phyloP scores from a whole-genome alignment of 2,797 vertebrate species.

The Cephalopachus bancanus region DNA sequence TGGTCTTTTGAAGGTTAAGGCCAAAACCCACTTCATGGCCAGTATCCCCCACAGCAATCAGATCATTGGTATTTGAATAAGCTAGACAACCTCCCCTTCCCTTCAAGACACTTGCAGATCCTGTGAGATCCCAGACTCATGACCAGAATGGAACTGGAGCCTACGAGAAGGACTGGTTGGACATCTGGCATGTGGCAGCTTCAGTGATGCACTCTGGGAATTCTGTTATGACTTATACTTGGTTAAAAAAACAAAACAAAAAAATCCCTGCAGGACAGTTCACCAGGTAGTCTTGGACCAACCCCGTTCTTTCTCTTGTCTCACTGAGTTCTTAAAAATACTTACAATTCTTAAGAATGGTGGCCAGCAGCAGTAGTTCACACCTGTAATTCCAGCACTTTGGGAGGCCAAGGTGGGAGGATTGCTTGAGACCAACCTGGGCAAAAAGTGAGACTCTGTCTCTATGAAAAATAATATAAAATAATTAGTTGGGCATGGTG shows the following conservation, averaged over 20 bases:
- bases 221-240: not conserved
- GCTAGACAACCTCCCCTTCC: not conserved
- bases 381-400: too few species aligned
- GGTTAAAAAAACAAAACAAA: not conserved
- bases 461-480: too few species aligned
- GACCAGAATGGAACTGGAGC: not conserved
- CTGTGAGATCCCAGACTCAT: not conserved
- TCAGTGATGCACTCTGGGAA: not conserved
- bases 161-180: not conserved
- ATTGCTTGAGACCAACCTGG: too few species aligned
- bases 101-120: not conserved
- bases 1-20: not conserved
- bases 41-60: not conserved
- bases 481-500: too few species aligned
- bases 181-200: not conserved
- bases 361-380: too few species aligned
- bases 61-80: too few species aligned
- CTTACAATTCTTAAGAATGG: not conserved
- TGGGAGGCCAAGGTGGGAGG: too few species aligned
- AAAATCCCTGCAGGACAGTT: not conserved
- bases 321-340: not conserved
- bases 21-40: not conserved
- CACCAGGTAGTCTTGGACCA: not conserved
- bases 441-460: too few species aligned
- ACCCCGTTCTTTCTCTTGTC: not conserved